A percentile compares a stretch with the other conserved stretches of the same genome.
These are phyloP conservation scores for Semaprochilodus insignis DNA, from an alignment of 2,797 vertebrate genomes.

Conservation along the genomic window DNA sequence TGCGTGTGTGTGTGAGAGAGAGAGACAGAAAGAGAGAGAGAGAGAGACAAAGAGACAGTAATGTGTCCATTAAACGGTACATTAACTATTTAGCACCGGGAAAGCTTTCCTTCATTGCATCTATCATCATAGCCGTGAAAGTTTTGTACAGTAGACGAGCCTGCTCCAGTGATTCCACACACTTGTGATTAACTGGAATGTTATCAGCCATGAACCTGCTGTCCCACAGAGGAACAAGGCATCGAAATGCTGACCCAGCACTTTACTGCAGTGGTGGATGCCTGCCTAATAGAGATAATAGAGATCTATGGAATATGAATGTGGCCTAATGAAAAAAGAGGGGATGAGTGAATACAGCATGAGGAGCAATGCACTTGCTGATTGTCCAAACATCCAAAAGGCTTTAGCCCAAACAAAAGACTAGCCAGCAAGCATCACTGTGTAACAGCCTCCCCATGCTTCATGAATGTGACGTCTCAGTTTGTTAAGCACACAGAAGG, in stretches of 20 bases:
- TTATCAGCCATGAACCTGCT: background rate
- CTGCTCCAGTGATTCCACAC: no score
- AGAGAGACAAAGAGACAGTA: constrained; percentile 1
- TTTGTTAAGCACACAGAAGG: background rate
- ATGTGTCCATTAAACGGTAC: background rate
- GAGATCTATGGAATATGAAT: no score
- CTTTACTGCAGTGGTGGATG: background rate
- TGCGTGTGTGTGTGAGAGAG: background rate
- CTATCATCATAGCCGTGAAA: no score
- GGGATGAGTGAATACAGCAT: background rate
- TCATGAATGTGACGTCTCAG: no score
- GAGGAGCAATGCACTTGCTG: background rate
- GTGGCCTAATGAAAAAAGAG: background rate
- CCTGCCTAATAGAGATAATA: background rate
- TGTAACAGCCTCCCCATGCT: background rate
- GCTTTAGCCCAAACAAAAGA: background rate
- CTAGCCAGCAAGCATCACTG: background rate
- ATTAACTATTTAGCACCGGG: background rate
- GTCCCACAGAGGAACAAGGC: background rate
- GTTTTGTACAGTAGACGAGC: no score
- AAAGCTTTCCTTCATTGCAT: no score
- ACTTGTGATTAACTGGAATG: background rate
- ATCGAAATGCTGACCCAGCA: background rate
- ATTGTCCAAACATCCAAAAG: background rate
- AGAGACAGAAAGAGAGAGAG: background rate